A percentile compares a stretch with the other conserved stretches of the same genome.
phyloP scores from a whole-genome alignment of 1,140 invertebrate genomes.

The Daktulosphaira vitifoliae region DNA sequence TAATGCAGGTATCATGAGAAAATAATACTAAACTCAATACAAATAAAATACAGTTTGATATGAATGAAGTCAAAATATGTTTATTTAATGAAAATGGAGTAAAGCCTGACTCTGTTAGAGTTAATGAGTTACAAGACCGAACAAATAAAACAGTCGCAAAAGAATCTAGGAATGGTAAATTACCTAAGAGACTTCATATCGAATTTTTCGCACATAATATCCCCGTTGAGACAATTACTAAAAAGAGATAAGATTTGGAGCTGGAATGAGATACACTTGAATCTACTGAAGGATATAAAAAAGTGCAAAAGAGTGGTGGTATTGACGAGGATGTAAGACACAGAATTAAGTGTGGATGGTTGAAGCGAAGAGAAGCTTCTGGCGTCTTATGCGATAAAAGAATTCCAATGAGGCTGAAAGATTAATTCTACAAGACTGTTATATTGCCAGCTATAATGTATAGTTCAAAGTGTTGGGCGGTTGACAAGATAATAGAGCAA shows the following conservation, averaged over 20 bases:
- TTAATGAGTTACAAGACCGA: slow-evolving; percentile 41
- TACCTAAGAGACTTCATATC: slow-evolving; percentile 43
- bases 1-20: slow-evolving; percentile 40
- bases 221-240: slow-evolving; percentile 42
- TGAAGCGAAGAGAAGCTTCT: too few species aligned
- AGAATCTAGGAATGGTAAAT: slow-evolving; percentile 42
- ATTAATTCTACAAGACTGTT: too few species aligned
- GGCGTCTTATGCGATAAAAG: too few species aligned
- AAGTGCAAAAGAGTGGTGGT: too few species aligned
- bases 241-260: slow-evolving; percentile 42
- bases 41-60: slow-evolving; percentile 43
- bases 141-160: slow-evolving; percentile 41
- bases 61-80: slow-evolving; percentile 41
- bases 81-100: slow-evolving; percentile 41
- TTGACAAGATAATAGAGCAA: too few species aligned
- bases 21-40: slow-evolving; percentile 43
- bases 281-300: slow-evolving; percentile 40
- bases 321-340: too few species aligned
- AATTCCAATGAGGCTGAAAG: too few species aligned
- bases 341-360: too few species aligned
- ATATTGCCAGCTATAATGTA: too few species aligned
- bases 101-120: slow-evolving; percentile 41
- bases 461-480: too few species aligned
- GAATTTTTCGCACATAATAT: slow-evolving; percentile 43
- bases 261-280: slow-evolving; percentile 43